phyloP scores from a whole-genome alignment of 1,140 invertebrate genomes.

The Doryteuthis pealeii region DNA sequence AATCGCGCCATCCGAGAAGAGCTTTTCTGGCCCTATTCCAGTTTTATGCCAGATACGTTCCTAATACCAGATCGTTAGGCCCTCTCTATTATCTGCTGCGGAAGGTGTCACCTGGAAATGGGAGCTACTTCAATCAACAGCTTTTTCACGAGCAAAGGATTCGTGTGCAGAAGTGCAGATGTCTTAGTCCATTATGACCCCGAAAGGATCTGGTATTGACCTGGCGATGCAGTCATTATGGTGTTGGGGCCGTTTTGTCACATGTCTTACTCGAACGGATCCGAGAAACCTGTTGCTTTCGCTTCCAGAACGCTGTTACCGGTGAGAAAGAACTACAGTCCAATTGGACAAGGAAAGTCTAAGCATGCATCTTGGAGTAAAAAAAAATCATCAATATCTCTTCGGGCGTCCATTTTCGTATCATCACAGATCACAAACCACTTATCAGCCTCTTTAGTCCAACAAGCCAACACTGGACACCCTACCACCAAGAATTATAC shows the following conservation, averaged over 20 bases:
- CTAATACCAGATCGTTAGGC: not conserved
- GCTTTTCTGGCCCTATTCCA: not conserved
- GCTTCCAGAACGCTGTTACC: too few species aligned
- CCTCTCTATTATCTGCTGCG: not conserved
- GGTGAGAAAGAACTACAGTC: too few species aligned
- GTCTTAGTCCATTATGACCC: too few species aligned
- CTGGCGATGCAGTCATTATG: too few species aligned
- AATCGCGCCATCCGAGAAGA: not conserved
- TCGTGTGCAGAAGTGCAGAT: too few species aligned
- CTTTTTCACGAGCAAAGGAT: too few species aligned
- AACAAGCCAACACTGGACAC: not conserved
- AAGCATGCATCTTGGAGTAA: not conserved
- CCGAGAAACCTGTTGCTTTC: too few species aligned
- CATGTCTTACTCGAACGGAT: too few species aligned
- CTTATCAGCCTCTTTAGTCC: not conserved
- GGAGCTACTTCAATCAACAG: too few species aligned
- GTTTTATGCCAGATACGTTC: not conserved
- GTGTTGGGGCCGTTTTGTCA: too few species aligned
- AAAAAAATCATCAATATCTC: not conserved
- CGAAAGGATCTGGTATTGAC: too few species aligned
- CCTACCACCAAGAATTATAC: not conserved
- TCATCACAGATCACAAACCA: not conserved
- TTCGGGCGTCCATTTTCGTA: not conserved
- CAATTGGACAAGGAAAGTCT: not conserved
- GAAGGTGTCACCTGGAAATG: too few species aligned